These are phyloP conservation scores for Sclerodermus sp. DNA, from an alignment of 2,888 invertebrate genomes.

Conservation along the genomic window DNA sequence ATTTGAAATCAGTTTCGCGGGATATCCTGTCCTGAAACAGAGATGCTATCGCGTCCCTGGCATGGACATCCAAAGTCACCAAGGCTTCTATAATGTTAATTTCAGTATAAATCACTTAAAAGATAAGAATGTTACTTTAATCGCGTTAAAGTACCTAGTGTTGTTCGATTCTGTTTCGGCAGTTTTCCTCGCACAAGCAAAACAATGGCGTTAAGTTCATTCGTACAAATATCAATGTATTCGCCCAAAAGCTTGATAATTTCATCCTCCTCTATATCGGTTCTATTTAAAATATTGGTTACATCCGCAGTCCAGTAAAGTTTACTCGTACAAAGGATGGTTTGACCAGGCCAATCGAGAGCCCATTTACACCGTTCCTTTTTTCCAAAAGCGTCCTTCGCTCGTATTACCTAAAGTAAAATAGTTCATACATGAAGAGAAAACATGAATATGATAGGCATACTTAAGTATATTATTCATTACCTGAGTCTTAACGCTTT, in stretches of 20 bases:
- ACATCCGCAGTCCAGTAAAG: constrained; percentile 90
- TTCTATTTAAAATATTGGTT: constrained; percentile 71
- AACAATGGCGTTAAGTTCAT: constrained; percentile 81
- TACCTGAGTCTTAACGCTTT: constrained; percentile 59
- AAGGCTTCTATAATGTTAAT: constrained; percentile 68
- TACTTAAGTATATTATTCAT: no score
- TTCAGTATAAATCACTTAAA: not conserved
- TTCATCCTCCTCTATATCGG: no score
- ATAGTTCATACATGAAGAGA: not conserved
- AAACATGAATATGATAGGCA: no score
- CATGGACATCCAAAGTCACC: constrained; percentile 91
- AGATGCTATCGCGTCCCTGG: constrained; percentile 79
- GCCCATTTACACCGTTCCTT: constrained; percentile 62
- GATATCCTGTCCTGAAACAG: constrained; percentile 68
- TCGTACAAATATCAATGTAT: constrained; percentile 73
- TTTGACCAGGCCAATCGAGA: constrained; percentile 68
- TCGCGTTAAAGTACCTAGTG: constrained; percentile 65
- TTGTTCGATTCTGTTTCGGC: constrained; percentile 83
- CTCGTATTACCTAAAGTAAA: constrained; percentile 49
- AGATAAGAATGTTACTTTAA: not conserved
- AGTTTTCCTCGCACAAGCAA: constrained; percentile 85
- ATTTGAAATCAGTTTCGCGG: constrained; percentile 82
- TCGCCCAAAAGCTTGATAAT: constrained; percentile 52
- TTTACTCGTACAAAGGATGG: constrained; percentile 73
- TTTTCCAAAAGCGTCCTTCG: constrained; percentile 56